These are phyloP conservation scores for Lycocorax pyrrhopterus DNA, from an alignment of 2,113 vertebrate genomes.

Conservation along the genomic window DNA sequence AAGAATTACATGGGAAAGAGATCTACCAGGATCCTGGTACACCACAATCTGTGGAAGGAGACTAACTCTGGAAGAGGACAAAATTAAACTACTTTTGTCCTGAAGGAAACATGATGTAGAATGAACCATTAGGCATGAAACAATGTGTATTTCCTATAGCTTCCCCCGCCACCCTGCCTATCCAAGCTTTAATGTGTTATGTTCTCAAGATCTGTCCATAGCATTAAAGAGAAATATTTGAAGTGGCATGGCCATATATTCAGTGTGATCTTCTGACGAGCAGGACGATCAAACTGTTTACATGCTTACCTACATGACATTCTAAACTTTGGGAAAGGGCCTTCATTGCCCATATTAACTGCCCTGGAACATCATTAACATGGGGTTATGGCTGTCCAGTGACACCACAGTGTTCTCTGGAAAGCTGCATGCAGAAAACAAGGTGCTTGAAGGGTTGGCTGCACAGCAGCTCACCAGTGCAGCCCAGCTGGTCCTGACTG, in stretches of 20 bases:
- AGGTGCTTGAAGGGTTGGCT: not conserved
- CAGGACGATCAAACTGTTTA: not conserved
- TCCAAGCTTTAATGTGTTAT: not conserved
- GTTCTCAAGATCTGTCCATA: not conserved
- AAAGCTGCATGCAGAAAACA: not conserved
- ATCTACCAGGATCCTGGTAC: not conserved
- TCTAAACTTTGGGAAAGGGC: not conserved
- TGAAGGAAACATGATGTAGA: constrained; percentile 11
- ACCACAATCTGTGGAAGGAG: constrained; percentile 42
- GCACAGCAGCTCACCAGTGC: not conserved
- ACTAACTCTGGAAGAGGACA: not conserved
- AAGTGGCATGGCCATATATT: not conserved
- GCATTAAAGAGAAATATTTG: not conserved
- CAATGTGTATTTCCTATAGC: constrained; percentile 35
- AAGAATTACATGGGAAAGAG: not conserved
- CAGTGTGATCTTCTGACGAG: not conserved
- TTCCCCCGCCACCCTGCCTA: not conserved
- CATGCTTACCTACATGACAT: not conserved
- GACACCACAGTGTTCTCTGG: not conserved
- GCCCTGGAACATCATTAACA: not conserved
- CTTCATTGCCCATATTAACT: not conserved
- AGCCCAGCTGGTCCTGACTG: not conserved
- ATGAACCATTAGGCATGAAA: not conserved
- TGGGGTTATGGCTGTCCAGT: not conserved
- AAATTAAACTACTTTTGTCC: constrained; percentile 4